A percentile compares a stretch with the other conserved stretches of the same genome.
Evolutionary conservation across 2,888 invertebrate genomes (phyloP).

Genomic region (Hemithea aestivaria): DNA sequence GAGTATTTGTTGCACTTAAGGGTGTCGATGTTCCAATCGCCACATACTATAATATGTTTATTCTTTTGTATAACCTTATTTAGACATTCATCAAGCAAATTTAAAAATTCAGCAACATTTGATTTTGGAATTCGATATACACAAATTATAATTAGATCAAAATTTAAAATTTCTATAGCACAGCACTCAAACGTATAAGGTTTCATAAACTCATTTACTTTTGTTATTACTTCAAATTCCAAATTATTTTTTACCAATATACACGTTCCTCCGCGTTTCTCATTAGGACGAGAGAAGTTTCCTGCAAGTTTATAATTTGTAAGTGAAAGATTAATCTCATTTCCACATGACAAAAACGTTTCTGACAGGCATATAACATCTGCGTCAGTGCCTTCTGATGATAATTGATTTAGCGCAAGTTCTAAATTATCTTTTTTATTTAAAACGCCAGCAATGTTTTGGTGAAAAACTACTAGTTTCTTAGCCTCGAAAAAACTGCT

Average conservation of each 20-base stretch:
- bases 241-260: conserved; percentile 2
- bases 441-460: conserved; percentile 13
- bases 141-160: conserved; percentile 5
- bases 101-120: too few species aligned
- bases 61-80: too few species aligned
- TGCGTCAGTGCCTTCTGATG: background rate
- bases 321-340: conserved; percentile 5
- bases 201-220: background rate
- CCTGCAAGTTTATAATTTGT: conserved; percentile 3
- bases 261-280: conserved; percentile 13
- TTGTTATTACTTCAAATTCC: background rate
- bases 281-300: conserved; percentile 4
- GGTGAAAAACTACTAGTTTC: conserved; percentile 8
- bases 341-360: conserved; percentile 7
- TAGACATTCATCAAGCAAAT: too few species aligned
- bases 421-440: conserved; percentile 11
- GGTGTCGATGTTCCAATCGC: too few species aligned
- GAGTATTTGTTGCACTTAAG: too few species aligned
- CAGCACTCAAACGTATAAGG: conserved; percentile 7
- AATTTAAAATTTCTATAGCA: conserved; percentile 2
- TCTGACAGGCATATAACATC: conserved; percentile 17
- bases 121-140: conserved; percentile 9
- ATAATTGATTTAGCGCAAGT: conserved; percentile 6
- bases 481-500: conserved; percentile 10
- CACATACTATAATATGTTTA: too few species aligned